Evolutionary conservation across 2,888 invertebrate species (phyloP).

Genomic region (Eurytoma adleriae): DNA sequence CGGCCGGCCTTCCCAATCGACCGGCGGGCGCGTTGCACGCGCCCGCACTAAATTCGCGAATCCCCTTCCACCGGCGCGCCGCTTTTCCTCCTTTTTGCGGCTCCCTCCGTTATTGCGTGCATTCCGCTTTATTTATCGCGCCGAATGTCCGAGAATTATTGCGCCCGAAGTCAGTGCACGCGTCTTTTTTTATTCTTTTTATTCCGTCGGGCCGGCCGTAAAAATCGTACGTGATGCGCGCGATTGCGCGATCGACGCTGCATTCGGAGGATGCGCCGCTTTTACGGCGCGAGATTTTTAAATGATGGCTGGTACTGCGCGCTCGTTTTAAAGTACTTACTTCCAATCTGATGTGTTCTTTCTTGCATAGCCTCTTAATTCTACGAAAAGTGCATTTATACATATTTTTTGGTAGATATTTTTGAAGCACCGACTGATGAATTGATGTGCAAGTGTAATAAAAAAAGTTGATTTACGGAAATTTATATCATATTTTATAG

Average conservation of each 20-base stretch:
- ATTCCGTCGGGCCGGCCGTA: not conserved
- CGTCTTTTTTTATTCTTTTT: slow-evolving; percentile 17
- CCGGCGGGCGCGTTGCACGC: slow-evolving; percentile 40
- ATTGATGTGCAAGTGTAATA: too few relatives aligned
- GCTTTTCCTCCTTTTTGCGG: slow-evolving; percentile 44
- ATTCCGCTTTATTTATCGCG: slow-evolving; percentile 58
- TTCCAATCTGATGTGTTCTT: too few relatives aligned
- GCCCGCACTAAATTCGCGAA: slow-evolving; percentile 43
- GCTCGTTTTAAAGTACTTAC: too few relatives aligned
- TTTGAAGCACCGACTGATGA: too few relatives aligned
- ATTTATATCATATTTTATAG: too few relatives aligned
- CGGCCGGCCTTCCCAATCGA: not conserved
- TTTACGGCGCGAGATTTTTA: not conserved
- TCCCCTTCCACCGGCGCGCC: slow-evolving; percentile 1
- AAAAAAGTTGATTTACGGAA: too few relatives aligned
- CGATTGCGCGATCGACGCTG: not conserved
- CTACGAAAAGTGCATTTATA: too few relatives aligned
- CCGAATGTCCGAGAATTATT: slow-evolving; percentile 45
- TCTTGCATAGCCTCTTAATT: too few relatives aligned
- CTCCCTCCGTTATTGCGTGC: slow-evolving; percentile 33
- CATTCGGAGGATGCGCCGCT: not conserved
- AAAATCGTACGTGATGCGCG: slow-evolving; percentile 16
- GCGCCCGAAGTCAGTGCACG: slow-evolving; percentile 12
- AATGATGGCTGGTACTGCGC: too few relatives aligned
- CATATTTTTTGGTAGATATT: too few relatives aligned